Base-by-base conservation (phyloP, 1,140 invertebrate species). In the Bombus consobrinus region DNA sequence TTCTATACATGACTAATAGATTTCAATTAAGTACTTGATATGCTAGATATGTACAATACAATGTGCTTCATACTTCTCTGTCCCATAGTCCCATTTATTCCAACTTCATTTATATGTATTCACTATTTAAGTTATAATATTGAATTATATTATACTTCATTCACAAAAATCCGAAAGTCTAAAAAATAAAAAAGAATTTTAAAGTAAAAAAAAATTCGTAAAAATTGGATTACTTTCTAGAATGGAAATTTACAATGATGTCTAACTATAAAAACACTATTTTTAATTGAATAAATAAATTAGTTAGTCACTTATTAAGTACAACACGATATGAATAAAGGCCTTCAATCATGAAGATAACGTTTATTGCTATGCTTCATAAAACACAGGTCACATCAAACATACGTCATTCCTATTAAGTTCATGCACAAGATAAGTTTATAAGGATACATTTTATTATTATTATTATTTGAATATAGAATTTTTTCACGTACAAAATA, bases 361-460 rank as follows among this genome's bases (percentile, higher is more conserved):
- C 84, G 64, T 87, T 85, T 87, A 86, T 87, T 86, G 57, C 85
- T 87, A 89, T 76, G 53, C 34, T 57, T 87, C 74, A 81, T 82
- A 89, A 79, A 88, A 86, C 82, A 87, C 75, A 86, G 32, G 57
- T 89, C 85, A 81, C 81, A 87, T 87, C 73, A 83, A 87, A 66
- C 85, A 81, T 87, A 81, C 77, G 57, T 83, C 78, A 81, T 84
- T 84, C 32, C 47, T 86, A 87, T 76, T 57, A 76, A 80, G 76
- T 83, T 87, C 69, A 84, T 84, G 57, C 82, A 74, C 32, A 73
- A 78, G 57, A 72, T 53, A 84, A 68, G 57, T 79, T 85, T 68
- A 43, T 74, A 73, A 72, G 83, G 41, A 53, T 84, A 84, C 83
- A 81, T 53, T 53, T 69, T 80, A 25, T 68, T 39, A 22, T 69